These are phyloP conservation scores for Ctenopoma multispine DNA, from an alignment of 2,797 vertebrate genomes.

Conservation along the genomic window DNA sequence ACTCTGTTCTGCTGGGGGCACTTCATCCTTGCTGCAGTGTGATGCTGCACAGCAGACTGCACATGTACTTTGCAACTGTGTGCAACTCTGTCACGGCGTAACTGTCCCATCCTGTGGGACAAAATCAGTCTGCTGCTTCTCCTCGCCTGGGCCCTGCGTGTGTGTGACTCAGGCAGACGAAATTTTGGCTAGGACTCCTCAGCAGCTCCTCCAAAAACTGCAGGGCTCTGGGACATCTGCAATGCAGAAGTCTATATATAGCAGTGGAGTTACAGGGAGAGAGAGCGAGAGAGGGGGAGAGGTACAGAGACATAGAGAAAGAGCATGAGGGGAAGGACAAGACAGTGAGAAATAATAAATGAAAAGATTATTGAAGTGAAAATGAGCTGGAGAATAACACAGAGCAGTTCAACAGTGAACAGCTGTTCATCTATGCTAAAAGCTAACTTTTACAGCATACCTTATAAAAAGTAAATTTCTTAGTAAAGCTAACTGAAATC, in stretches of 20 bases:
- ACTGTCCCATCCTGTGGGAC: conserved; percentile 20
- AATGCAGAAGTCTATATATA: conserved; percentile 83
- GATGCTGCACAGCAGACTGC: conserved; percentile 15
- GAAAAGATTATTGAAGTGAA: conserved; percentile 20
- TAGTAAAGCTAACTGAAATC: background rate
- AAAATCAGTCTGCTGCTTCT: conserved; percentile 21
- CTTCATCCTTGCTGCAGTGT: conserved; percentile 71
- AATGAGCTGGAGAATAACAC: conserved; percentile 2
- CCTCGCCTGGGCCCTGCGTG: conserved; percentile 16
- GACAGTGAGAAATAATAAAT: conserved; percentile 20
- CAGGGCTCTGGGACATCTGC: conserved; percentile 78
- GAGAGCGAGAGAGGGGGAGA: conserved; percentile 24
- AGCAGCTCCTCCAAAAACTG: conserved; percentile 65
- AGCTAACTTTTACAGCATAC: background rate
- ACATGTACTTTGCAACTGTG: conserved; percentile 2
- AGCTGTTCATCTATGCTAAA: background rate
- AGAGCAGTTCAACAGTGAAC: background rate
- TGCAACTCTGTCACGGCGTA: conserved; percentile 13
- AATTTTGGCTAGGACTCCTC: conserved; percentile 69
- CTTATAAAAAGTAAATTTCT: background rate
- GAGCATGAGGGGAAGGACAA: conserved; percentile 32
- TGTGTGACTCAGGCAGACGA: conserved; percentile 32
- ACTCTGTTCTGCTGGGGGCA: conserved; percentile 40
- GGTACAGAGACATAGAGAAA: conserved; percentile 32
- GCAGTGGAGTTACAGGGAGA: conserved; percentile 67